Evolutionary conservation across 2,888 invertebrate species (phyloP).

Genomic region (Eledona agricola): DNA sequence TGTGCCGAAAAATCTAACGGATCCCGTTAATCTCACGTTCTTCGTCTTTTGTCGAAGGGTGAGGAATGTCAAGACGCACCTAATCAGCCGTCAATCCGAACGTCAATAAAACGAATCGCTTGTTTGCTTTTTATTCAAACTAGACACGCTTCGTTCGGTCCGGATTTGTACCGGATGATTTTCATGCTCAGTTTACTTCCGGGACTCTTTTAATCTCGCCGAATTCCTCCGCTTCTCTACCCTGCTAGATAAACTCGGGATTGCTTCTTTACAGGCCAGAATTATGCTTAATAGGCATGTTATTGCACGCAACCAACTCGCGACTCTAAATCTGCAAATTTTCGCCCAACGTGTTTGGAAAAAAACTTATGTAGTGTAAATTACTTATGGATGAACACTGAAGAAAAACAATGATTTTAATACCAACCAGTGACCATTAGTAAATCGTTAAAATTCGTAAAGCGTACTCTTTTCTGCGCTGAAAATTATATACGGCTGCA

Average conservation of each 20-base stretch:
- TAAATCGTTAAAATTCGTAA: too few relatives aligned
- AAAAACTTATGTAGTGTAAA: too few relatives aligned
- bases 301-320: too few relatives aligned
- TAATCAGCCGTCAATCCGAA: constrained; percentile 43
- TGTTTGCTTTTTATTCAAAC: constrained; percentile 44
- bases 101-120: constrained; percentile 42
- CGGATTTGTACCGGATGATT: constrained; percentile 39
- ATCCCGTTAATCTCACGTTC: background rate
- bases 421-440: too few relatives aligned
- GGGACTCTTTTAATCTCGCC: constrained; percentile 39
- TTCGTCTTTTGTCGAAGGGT: background rate
- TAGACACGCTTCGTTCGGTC: constrained; percentile 40
- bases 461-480: too few relatives aligned
- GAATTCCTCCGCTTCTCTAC: constrained; percentile 20
- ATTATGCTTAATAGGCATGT: constrained; percentile 25
- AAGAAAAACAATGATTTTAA: too few relatives aligned
- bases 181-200: constrained; percentile 43
- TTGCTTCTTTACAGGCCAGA: constrained; percentile 27
- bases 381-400: too few relatives aligned
- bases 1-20: background rate
- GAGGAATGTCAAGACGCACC: constrained; percentile 40
- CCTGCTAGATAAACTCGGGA: constrained; percentile 27
- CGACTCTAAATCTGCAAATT: too few relatives aligned
- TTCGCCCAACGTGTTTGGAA: too few relatives aligned
- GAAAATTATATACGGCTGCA: too few relatives aligned